These are phyloP conservation scores for Saccopteryx leptura DNA, from an alignment of 2,113 vertebrate species.

Conservation along the genomic window DNA sequence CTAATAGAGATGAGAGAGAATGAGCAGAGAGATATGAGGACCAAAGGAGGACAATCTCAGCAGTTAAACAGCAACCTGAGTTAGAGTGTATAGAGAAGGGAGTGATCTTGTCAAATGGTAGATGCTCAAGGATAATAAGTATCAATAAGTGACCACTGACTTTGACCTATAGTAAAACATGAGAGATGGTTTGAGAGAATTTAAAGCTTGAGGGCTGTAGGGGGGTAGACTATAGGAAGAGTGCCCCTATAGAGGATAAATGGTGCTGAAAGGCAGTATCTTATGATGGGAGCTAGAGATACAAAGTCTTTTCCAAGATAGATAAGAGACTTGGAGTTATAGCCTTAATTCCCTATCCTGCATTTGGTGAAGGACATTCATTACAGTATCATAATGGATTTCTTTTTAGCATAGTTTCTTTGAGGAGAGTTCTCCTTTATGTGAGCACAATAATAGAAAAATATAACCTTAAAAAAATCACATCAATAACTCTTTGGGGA, in stretches of 20 bases:
- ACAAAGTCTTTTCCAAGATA: slow-evolving; percentile 4
- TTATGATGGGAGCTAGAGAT: not conserved
- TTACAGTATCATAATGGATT: slow-evolving; percentile 56
- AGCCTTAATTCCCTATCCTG: slow-evolving; percentile 15
- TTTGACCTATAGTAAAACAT: not conserved
- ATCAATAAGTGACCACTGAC: not conserved
- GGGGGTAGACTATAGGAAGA: not conserved
- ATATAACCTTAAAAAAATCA: slow-evolving; percentile 66
- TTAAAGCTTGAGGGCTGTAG: not conserved
- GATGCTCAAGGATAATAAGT: not conserved
- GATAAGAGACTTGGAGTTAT: slow-evolving; percentile 24
- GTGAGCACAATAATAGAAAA: slow-evolving; percentile 67
- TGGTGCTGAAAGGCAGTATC: not conserved
- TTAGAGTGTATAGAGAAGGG: not conserved
- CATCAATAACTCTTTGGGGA: slow-evolving; percentile 61
- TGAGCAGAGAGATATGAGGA: not conserved
- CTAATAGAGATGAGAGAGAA: not conserved
- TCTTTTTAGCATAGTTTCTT: slow-evolving; percentile 65
- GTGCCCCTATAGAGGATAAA: not conserved
- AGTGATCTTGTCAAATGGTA: not conserved
- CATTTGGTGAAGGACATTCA: slow-evolving; percentile 50
- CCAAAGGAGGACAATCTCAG: not conserved
- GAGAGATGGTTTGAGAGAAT: not conserved
- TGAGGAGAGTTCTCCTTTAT: slow-evolving; percentile 64
- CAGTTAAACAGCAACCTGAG: not conserved